Percentiles rank a stretch among this genome's conserved stretches.
phyloP scores from a whole-genome alignment of 2,888 invertebrate species.

The Pheosia tremula region DNA sequence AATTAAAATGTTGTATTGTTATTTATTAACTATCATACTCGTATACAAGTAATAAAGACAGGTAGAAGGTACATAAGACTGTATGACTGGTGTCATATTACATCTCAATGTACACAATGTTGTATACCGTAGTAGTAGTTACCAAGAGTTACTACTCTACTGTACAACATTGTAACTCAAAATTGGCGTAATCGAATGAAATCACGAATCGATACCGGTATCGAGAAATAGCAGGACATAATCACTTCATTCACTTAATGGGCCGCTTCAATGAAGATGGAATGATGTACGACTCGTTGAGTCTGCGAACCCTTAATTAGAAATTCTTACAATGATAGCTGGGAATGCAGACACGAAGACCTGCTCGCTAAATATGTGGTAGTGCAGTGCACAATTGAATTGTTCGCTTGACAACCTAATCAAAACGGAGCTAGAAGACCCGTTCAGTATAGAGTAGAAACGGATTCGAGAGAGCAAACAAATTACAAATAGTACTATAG shows the following conservation, averaged over 20 bases:
- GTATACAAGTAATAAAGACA: too few relatives aligned
- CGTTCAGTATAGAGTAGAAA: background rate
- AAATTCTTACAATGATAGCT: background rate
- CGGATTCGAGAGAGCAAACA: too few relatives aligned
- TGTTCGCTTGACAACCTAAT: background rate
- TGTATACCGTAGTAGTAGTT: too few relatives aligned
- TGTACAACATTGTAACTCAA: background rate
- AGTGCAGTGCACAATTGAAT: background rate
- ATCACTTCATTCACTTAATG: constrained; percentile 6
- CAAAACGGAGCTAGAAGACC: background rate
- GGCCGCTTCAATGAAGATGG: background rate
- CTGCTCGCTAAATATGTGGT: background rate
- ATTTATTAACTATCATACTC: too few relatives aligned
- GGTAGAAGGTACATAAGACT: too few relatives aligned
- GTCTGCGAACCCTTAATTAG: background rate
- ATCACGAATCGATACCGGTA: background rate
- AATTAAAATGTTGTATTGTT: too few relatives aligned
- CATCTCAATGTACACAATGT: too few relatives aligned
- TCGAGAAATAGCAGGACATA: background rate
- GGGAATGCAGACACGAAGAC: background rate
- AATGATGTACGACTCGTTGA: background rate
- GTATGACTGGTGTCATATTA: too few relatives aligned
- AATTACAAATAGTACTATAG: too few relatives aligned
- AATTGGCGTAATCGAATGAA: constrained; percentile 2
- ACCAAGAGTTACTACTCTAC: background rate